phyloP scores from a whole-genome alignment of 2,888 invertebrate genomes.

The Lithophane ornitopus region DNA sequence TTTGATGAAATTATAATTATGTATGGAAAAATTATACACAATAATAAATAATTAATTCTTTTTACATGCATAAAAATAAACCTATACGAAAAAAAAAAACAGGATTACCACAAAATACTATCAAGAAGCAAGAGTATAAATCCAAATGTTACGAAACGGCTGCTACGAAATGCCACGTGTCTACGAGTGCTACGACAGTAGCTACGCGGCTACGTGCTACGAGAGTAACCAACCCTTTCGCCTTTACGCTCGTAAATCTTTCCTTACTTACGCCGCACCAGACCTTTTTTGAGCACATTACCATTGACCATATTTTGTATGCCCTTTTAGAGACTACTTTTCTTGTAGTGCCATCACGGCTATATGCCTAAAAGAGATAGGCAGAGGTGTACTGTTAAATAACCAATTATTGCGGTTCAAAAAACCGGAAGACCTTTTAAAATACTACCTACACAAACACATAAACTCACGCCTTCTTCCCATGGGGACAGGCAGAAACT shows the following conservation, averaged over 20 bases:
- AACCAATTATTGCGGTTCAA: background rate
- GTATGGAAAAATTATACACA: background rate
- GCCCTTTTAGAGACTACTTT: conserved; percentile 8
- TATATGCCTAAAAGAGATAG: background rate
- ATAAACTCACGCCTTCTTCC: background rate
- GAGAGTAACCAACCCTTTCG: conserved; percentile 28
- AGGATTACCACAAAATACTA: background rate
- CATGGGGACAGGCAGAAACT: background rate
- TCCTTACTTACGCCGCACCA: conserved; percentile 34
- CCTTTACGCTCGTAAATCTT: conserved; percentile 49
- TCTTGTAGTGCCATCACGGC: background rate
- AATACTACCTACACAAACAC: too few species aligned
- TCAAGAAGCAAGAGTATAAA: background rate
- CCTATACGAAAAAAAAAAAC: background rate
- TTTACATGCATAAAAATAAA: background rate
- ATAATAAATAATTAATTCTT: background rate
- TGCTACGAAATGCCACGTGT: conserved; percentile 42
- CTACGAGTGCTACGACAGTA: conserved; percentile 44
- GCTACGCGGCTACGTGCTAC: conserved; percentile 55
- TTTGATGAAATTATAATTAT: background rate
- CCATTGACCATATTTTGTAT: conserved; percentile 37
- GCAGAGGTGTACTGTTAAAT: background rate
- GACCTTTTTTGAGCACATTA: conserved; percentile 47
- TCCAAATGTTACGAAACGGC: conserved; percentile 18
- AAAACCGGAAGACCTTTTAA: background rate